Evolutionary conservation across 2,113 vertebrate species (phyloP).

Genomic region (Todiramphus chloris): DNA sequence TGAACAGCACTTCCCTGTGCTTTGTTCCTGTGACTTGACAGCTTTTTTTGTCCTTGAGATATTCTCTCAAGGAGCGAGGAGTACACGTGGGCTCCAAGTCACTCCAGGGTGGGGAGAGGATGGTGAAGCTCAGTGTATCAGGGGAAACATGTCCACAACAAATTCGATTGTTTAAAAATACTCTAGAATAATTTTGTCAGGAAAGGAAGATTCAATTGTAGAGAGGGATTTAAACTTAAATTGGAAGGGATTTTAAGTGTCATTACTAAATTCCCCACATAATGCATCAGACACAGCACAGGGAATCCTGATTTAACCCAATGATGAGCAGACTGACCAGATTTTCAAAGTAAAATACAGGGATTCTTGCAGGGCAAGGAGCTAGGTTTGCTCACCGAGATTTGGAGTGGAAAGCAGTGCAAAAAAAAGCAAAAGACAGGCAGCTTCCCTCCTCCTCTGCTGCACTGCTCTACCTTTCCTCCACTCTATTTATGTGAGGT

Average conservation of each 20-base stretch:
- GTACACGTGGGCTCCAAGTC: neutral
- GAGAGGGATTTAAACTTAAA: conserved; percentile 43
- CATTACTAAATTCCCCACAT: conserved; percentile 23
- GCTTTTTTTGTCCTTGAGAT: conserved; percentile 42
- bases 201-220: conserved; percentile 14
- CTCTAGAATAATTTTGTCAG: conserved; percentile 27
- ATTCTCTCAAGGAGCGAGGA: neutral
- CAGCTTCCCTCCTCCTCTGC: neutral
- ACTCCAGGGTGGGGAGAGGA: neutral
- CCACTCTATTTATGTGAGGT: neutral
- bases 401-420: neutral
- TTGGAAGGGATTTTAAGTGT: conserved; percentile 31
- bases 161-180: conserved; percentile 51
- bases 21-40: conserved; percentile 28
- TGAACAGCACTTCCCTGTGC: neutral
- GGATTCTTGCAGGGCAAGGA: neutral
- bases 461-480: neutral
- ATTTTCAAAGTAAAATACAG: conserved; percentile 44
- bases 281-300: conserved; percentile 15
- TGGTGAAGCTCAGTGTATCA: neutral
- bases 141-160: neutral
- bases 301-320: conserved; percentile 51
- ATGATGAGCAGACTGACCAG: conserved; percentile 24
- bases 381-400: neutral
- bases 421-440: neutral